Percentiles rank a stretch among this genome's conserved stretches.
Conservation (phyloP, 2,797 vertebrate genomes). For the Enteromius thamalakanensis region DNA sequence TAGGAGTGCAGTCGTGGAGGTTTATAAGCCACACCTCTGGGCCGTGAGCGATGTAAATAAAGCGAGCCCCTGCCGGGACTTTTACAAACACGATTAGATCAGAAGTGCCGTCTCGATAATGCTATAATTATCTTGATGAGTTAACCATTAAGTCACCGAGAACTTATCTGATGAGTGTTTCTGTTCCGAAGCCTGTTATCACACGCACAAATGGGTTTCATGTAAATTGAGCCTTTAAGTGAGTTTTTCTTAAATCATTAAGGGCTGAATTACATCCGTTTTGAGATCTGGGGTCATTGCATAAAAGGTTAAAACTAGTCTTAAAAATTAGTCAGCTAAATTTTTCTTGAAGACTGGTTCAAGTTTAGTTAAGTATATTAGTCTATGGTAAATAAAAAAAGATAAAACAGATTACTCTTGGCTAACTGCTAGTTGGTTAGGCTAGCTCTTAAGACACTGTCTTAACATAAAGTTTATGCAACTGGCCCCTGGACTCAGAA, state of each 20-base stretch:
- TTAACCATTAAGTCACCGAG: conserved; percentile 17
- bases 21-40: not conserved
- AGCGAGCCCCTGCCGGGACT: not conserved
- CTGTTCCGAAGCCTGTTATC: conserved; percentile 8
- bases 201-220: not conserved
- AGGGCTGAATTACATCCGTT: not conserved
- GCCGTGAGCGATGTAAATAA: not conserved
- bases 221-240: not conserved
- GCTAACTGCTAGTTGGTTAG: too few relatives aligned
- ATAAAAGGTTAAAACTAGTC: too few relatives aligned
- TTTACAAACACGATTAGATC: conserved; percentile 32
- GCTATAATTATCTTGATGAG: conserved; percentile 26
- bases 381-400: too few relatives aligned
- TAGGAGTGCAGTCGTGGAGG: not conserved
- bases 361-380: too few relatives aligned
- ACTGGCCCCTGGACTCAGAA: not conserved
- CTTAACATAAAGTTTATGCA: too few relatives aligned
- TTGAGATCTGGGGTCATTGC: not conserved
- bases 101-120: conserved; percentile 11
- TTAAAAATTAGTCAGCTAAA: too few relatives aligned
- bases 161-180: conserved; percentile 34
- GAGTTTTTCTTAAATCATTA: conserved; percentile 11
- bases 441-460: too few relatives aligned
- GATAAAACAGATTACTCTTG: too few relatives aligned
- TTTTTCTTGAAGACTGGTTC: too few relatives aligned